Evolutionary conservation across 2,797 vertebrate species (phyloP).

Genomic region (Mormyrus hasselquistii): DNA sequence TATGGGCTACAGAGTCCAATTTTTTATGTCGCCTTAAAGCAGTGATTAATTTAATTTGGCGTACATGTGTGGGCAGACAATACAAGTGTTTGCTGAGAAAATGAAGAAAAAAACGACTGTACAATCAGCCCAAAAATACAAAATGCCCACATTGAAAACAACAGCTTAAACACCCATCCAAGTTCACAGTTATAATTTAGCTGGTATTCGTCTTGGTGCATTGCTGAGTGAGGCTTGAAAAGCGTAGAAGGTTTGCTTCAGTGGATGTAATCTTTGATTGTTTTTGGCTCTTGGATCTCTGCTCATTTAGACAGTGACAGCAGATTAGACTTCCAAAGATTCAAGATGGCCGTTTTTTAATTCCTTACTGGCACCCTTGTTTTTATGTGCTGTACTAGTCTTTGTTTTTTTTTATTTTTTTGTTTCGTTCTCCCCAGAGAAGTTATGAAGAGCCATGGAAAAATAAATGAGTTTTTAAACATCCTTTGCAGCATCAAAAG

Average conservation of each 20-base stretch:
- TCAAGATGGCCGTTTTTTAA: background rate
- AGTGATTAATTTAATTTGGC: background rate
- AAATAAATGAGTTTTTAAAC: background rate
- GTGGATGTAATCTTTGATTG: background rate
- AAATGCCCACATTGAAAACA: constrained; percentile 6
- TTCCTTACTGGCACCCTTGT: background rate
- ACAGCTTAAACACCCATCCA: background rate
- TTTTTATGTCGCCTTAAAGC: background rate
- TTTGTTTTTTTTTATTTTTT: background rate
- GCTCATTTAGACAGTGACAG: background rate
- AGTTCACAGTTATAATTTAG: constrained; percentile 2
- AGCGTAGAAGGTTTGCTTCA: background rate
- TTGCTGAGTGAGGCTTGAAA: background rate
- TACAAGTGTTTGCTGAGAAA: background rate
- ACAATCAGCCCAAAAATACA: background rate
- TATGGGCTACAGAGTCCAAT: background rate
- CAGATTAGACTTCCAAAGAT: background rate
- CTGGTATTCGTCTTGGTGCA: background rate
- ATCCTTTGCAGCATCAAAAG: background rate
- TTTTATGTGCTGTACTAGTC: background rate
- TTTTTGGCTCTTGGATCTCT: background rate
- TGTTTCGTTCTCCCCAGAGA: background rate
- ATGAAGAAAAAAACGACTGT: background rate
- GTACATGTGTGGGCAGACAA: background rate
- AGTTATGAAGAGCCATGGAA: background rate